Evolutionary conservation across 2,797 vertebrate genomes (phyloP).

Genomic region (Macropus fuliginosus): DNA sequence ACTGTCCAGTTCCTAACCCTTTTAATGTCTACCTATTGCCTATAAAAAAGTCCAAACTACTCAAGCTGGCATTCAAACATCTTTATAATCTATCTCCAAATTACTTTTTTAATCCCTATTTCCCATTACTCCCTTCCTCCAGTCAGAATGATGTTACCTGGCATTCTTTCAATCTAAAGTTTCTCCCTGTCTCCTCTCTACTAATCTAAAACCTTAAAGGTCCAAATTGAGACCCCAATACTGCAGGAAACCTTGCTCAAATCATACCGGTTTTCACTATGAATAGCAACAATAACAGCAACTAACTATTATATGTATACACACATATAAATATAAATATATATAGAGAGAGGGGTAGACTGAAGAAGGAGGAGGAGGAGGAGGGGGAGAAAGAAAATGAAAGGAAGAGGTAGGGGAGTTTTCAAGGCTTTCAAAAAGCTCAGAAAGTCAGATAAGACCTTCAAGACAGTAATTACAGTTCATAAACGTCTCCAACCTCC

Average conservation of each 20-base stretch:
- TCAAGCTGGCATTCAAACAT: neutral
- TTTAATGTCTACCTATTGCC: neutral
- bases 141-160: neutral
- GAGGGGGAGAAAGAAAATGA: neutral
- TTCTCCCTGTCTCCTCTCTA: neutral
- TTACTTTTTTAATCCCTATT: neutral
- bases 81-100: neutral
- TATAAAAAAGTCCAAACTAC: neutral
- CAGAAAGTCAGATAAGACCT: neutral
- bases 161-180: neutral
- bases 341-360: neutral
- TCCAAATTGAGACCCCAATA: neutral
- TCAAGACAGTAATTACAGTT: neutral
- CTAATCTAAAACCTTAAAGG: neutral
- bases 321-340: neutral
- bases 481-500: neutral
- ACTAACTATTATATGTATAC: neutral
- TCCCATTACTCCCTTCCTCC: neutral
- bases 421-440: neutral
- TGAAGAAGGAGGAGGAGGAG: neutral
- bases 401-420: neutral
- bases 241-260: neutral
- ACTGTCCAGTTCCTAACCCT: neutral
- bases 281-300: neutral
- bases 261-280: neutral